Percentiles rank a stretch among this genome's conserved stretches.
Conservation (phyloP, 2,113 vertebrate genomes). For the Nasalis larvatus region DNA sequence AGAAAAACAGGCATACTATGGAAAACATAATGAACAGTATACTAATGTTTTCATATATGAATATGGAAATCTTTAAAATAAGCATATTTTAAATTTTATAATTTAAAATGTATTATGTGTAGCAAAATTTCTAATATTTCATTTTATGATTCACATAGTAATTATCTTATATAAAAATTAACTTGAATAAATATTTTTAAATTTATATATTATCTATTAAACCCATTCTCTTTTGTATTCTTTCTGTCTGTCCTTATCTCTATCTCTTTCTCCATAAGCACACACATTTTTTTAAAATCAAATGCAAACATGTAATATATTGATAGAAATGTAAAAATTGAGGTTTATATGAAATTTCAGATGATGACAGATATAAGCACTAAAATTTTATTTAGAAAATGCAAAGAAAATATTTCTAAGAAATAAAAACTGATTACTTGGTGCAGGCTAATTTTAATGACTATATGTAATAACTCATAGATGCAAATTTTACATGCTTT, state of each 20-base stretch:
- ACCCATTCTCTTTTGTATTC: not conserved
- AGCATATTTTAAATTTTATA: not conserved
- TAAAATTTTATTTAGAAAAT: conserved; percentile 39
- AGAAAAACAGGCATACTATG: not conserved
- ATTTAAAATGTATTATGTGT: not conserved
- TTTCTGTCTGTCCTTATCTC: not conserved
- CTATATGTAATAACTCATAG: not conserved
- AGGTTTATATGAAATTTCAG: not conserved
- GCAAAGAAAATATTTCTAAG: not conserved
- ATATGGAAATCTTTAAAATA: not conserved
- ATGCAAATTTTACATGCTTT: not conserved
- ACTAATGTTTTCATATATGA: not conserved
- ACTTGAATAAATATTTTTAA: not conserved
- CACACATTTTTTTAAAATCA: not conserved
- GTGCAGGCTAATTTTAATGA: not conserved
- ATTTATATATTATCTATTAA: conserved; percentile 12
- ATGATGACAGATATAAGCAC: not conserved
- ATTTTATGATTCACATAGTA: not conserved
- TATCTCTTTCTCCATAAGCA: not conserved
- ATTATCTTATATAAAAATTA: not conserved
- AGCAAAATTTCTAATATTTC: conserved; percentile 34
- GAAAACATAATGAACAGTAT: not conserved
- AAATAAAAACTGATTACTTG: not conserved
- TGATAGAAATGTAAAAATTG: not conserved
- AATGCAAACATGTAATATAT: not conserved